These are phyloP conservation scores for Drosophila punjabiensis DNA, from an alignment of 1,140 invertebrate genomes.

Conservation along the genomic window DNA sequence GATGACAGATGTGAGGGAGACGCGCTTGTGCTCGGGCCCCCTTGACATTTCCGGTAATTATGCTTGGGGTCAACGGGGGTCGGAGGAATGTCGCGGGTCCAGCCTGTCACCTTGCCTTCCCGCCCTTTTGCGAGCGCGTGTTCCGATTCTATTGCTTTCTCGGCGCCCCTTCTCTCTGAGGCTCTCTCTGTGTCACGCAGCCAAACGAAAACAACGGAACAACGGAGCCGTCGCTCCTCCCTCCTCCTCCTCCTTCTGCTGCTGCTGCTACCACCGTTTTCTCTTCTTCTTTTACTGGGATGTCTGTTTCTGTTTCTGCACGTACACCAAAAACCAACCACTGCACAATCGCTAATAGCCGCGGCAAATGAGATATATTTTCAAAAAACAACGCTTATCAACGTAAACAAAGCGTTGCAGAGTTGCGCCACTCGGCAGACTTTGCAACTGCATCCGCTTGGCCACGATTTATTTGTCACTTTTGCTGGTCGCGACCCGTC, in stretches of 20 bases:
- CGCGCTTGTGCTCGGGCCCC: slow-evolving; percentile 67
- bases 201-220: slow-evolving; percentile 39
- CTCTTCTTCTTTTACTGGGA: slow-evolving; percentile 27
- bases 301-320: slow-evolving; percentile 53
- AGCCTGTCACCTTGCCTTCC: slow-evolving; percentile 38
- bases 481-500: slow-evolving; percentile 29
- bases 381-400: slow-evolving; percentile 23
- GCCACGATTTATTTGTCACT: slow-evolving; percentile 58
- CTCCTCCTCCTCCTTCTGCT: slow-evolving; percentile 21
- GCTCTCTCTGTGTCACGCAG: slow-evolving; percentile 26
- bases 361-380: slow-evolving; percentile 17
- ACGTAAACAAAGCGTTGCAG: slow-evolving; percentile 29
- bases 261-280: slow-evolving; percentile 1
- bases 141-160: slow-evolving; percentile 38
- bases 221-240: slow-evolving; percentile 22
- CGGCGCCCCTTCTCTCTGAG: slow-evolving; percentile 6
- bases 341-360: slow-evolving; percentile 12
- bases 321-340: slow-evolving; percentile 52
- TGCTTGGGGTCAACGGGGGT: slow-evolving; percentile 7
- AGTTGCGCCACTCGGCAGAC: slow-evolving; percentile 9
- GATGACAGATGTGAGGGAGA: slow-evolving; percentile 73
- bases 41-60: slow-evolving; percentile 65
- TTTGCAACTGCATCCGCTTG: slow-evolving; percentile 33
- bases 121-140: slow-evolving; percentile 75
- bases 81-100: slow-evolving; percentile 5